Evolutionary conservation across 2,113 vertebrate species (phyloP), one percentile per base, ranked within the genome.

Genomic region (Ictidomys tridecemlineatus): DNA sequence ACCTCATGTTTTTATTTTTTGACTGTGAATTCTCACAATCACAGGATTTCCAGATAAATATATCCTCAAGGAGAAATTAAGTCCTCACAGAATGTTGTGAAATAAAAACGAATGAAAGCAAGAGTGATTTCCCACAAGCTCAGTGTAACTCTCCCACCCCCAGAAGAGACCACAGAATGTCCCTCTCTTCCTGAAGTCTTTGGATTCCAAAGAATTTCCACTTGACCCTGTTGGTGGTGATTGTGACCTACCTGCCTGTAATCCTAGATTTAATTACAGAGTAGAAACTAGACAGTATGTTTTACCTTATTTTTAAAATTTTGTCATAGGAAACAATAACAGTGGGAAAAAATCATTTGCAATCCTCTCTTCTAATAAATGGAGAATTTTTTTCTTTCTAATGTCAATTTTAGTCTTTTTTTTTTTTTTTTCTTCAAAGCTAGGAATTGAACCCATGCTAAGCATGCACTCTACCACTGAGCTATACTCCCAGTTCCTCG

Each of bases 11-110:
- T 93, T 91, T 67, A 96, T 56, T 85, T 94, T 85, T 90, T 61
- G 39, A 53, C 72, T 80, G 28, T 80, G 73, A 95, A 84, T 97
- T 83, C 89, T 97, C 89, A 94, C 18, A 72, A 0, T 78, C 58
- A 85, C 53, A 91, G 58, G 32, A 89, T 76, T 87, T 73, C 88
- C 34, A 80, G 65, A 73, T 95, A 94, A 76, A 61, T 76, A 37
- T n/a, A 42, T 76, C 88, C n/a, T 48, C 51, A 45, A 42, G 53
- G 79, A 92, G 91, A 87, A 94, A 76, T 58, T 58, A 39, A 76
- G 24, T 96, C n/a, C 24, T 86, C 34, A 67, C 48, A 95, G 77
- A 74, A 65, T 34, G 18, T 28, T 74, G 69, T 91, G 63, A 94
- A 92, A 63, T 63, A 24, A 63, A 79, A 79, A 58, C 87, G 39